Percentiles rank a stretch among this genome's conserved stretches.
These are phyloP conservation scores for Panurus biarmicus DNA, from an alignment of 2,113 vertebrate genomes.

Conservation along the genomic window DNA sequence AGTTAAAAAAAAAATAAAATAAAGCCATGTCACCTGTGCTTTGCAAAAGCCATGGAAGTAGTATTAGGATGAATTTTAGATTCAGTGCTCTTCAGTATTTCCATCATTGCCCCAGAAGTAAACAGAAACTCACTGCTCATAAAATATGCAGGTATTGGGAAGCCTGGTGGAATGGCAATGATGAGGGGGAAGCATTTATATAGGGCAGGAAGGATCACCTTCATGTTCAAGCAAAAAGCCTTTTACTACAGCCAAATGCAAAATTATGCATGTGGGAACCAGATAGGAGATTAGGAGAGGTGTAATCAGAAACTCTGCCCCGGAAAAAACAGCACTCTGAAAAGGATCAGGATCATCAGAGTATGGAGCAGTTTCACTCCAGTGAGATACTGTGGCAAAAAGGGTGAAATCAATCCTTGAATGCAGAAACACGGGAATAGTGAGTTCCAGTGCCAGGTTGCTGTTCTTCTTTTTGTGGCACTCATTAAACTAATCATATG, in stretches of 20 bases:
- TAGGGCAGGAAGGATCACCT: neutral
- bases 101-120: neutral
- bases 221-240: neutral
- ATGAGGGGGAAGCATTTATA: neutral
- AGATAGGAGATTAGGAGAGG: conserved; percentile 1
- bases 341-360: neutral
- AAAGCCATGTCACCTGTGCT: neutral
- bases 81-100: neutral
- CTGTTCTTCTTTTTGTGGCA: neutral
- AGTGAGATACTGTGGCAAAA: neutral
- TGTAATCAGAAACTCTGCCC: conserved; percentile 14
- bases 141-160: neutral
- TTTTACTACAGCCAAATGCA: conserved; percentile 11
- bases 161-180: neutral
- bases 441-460: neutral
- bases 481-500: neutral
- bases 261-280: conserved; percentile 31
- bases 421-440: neutral
- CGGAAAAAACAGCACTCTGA: neutral
- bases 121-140: neutral
- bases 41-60: neutral
- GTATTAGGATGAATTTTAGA: neutral
- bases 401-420: conserved; percentile 15
- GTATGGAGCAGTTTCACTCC: neutral
- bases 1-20: neutral